Evolutionary conservation across 1,140 invertebrate genomes (phyloP), one percentile per base, ranked within the genome.

Genomic region (Tetragnatha versicolor): DNA sequence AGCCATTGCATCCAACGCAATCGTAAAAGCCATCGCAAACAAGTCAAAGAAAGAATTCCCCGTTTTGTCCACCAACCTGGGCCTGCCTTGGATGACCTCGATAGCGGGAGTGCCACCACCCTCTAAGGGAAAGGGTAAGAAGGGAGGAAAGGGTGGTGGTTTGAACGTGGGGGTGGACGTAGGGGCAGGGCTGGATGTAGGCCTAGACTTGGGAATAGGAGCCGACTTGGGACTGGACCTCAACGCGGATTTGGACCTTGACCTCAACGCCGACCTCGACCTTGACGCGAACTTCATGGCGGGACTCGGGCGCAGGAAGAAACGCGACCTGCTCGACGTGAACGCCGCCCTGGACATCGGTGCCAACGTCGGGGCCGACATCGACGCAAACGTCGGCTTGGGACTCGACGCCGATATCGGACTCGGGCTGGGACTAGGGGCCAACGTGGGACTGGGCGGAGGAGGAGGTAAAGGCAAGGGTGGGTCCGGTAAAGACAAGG

Each of bases 1-100:
- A 12, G 73, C 73, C 9, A 65, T 77, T 29, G 73, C 73, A 17
- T 42, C 73, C 6, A 77, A 77, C 55, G 73, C 73, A 12, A 66
- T 77, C 22, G n/a, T 77, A 12, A 77, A 33, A 20, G 22, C 33
- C n/a, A 14, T 77, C 6, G 27, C 35, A 37, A 17, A 20, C n/a
- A 53, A 35, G 3, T 29, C 31, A 6, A 39, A 53, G 1, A 37
- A 17, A 27, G n/a, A 33, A 39, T 70, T 51, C 22, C 69, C 33
- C 6, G 3, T 17, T 10, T 2, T 35, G 27, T 25, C 53, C 10
- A 45, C 51, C 0, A 39, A 60, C 22, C 25, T 73, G 10, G 69
- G 69, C n/a, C 22, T 73, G 17, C 39, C 51, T 17, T 73, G 69
- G 60, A 77, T 53, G 60, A 77, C 73, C 27, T 61, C 45, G 42